Conservation (phyloP, 2,888 invertebrate genomes). For the Elmis aenea region DNA sequence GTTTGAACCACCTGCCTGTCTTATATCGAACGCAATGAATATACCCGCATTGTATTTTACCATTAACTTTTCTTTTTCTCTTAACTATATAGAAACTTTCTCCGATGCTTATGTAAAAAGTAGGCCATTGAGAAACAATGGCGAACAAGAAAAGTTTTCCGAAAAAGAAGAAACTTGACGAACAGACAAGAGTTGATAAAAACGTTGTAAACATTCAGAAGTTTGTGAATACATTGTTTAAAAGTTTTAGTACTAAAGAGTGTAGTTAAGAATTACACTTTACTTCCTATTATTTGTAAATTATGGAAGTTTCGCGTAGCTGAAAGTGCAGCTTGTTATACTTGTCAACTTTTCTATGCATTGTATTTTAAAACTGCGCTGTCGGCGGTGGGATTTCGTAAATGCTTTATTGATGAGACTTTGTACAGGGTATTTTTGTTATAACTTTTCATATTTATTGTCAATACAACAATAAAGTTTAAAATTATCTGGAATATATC, state of each 20-base stretch:
- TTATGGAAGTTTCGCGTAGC: background rate
- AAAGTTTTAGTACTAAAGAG: constrained; percentile 4
- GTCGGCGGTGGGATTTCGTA: too few species aligned
- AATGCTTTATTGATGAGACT: too few species aligned
- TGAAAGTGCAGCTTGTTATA: too few species aligned
- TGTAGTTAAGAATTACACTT: background rate
- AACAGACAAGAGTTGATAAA: constrained; percentile 2
- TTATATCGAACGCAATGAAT: constrained; percentile 17
- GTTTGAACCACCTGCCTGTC: constrained; percentile 22
- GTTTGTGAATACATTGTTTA: constrained; percentile 6
- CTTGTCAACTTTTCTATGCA: too few species aligned
- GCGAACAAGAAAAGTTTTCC: constrained; percentile 3
- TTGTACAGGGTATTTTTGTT: too few species aligned
- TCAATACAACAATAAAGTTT: too few species aligned
- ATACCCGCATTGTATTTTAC: constrained; percentile 15
- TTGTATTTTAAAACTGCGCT: too few species aligned
- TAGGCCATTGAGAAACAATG: constrained; percentile 2
- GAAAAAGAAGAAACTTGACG: constrained; percentile 5
- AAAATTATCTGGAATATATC: too few species aligned
- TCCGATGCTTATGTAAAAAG: constrained; percentile 6
- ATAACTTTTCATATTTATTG: too few species aligned
- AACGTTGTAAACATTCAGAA: constrained; percentile 4
- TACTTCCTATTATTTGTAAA: background rate
- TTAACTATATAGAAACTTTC: constrained; percentile 9
- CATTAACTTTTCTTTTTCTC: constrained; percentile 12